Conservation (phyloP, 2,113 vertebrate species). For the Sterna hirundo region DNA sequence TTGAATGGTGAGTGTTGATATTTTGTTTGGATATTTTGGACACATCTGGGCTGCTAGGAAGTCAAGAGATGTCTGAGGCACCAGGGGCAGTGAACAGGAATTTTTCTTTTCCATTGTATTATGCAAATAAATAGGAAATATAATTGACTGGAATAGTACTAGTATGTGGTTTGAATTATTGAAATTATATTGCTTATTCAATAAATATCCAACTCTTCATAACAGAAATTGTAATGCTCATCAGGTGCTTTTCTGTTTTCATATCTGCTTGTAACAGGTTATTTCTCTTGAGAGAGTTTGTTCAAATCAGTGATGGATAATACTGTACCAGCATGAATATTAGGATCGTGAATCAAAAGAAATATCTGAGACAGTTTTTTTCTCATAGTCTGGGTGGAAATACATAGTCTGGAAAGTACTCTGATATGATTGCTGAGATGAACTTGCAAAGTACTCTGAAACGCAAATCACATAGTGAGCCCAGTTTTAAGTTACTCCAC, state of each 20-base stretch:
- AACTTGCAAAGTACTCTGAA: conserved; percentile 11
- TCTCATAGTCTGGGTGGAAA: neutral
- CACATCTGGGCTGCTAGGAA: neutral
- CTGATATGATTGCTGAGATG: neutral
- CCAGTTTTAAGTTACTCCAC: conserved; percentile 8
- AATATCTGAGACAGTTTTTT: neutral
- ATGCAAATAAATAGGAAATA: neutral
- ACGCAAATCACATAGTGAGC: neutral
- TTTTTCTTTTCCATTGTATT: neutral
- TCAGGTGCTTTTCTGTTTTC: neutral
- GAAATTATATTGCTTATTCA: neutral
- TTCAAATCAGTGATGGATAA: neutral
- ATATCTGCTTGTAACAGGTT: neutral
- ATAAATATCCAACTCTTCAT: neutral
- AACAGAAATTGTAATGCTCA: neutral
- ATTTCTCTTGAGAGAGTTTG: neutral
- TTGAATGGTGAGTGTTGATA: neutral
- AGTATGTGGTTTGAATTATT: neutral
- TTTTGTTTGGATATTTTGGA: neutral
- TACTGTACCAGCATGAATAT: neutral
- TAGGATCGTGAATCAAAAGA: neutral
- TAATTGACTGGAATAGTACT: neutral
- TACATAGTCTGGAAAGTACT: neutral
- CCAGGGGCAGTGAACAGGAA: neutral
- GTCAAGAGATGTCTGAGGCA: neutral